Percentiles rank a stretch among this genome's conserved stretches.
phyloP scores from a whole-genome alignment of 2,797 vertebrate species.

The Acridotheres tristis region DNA sequence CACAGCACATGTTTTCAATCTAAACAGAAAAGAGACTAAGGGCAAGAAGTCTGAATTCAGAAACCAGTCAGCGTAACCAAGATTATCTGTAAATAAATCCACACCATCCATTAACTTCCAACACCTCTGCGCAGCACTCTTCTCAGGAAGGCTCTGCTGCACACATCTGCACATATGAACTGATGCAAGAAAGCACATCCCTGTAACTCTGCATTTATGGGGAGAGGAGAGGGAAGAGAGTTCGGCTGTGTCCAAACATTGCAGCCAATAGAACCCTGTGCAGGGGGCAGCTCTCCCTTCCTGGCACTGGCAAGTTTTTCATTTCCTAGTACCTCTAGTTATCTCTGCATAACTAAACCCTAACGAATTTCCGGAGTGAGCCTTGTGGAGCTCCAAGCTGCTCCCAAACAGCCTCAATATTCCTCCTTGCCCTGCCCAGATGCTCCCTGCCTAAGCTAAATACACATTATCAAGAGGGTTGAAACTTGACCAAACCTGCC shows the following conservation, averaged over 20 bases:
- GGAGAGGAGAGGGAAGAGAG: neutral
- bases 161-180: fast-evolving
- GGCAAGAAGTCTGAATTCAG: neutral
- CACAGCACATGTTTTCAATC: neutral
- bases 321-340: neutral
- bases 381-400: neutral
- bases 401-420: neutral
- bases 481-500: fast-evolving
- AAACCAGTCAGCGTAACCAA: neutral
- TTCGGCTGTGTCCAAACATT: neutral
- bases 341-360: neutral
- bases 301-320: neutral
- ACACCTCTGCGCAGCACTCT: fast-evolving
- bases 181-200: neutral
- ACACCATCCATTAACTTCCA: neutral
- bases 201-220: neutral
- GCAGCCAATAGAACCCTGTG: fast-evolving
- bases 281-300: neutral
- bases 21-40: neutral
- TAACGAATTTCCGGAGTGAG: neutral
- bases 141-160: neutral
- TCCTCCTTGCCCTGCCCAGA: neutral
- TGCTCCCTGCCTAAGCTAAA: neutral
- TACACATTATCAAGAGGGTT: fast-evolving
- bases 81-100: neutral